A percentile compares a stretch with the other conserved stretches of the same genome.
Conservation (phyloP, 2,797 vertebrate species). For the Trichosurus vulpecula region DNA sequence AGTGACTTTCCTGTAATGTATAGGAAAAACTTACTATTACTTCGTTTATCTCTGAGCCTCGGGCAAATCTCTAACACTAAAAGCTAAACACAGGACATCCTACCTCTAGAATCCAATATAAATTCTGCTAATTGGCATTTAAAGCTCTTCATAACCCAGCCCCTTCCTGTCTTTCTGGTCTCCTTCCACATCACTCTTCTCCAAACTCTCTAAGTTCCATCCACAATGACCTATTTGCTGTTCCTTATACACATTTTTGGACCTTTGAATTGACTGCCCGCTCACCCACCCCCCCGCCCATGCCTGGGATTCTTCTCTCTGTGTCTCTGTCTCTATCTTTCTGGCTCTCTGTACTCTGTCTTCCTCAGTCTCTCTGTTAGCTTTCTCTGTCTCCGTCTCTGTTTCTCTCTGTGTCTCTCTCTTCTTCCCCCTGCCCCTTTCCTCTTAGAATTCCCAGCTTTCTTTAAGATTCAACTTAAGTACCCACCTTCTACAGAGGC, state of each 20-base stretch:
- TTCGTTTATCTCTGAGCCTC: background rate
- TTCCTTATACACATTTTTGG: background rate
- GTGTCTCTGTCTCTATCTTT: background rate
- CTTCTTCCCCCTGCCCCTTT: background rate
- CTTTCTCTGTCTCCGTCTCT: background rate
- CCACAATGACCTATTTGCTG: background rate
- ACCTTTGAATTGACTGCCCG: background rate
- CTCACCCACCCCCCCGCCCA: no score
- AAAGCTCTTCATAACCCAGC: background rate
- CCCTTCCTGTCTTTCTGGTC: background rate
- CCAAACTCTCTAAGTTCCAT: background rate
- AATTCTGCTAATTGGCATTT: background rate
- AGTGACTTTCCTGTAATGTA: background rate
- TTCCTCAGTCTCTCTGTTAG: no score
- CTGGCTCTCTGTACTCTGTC: background rate
- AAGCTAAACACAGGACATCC: background rate
- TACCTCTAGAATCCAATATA: background rate
- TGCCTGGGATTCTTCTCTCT: background rate
- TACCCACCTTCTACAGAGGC: background rate
- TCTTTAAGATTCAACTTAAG: background rate
- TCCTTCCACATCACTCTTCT: background rate
- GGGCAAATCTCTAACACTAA: background rate
- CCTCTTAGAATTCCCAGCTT: background rate
- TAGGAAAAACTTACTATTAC: background rate
- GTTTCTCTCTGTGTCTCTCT: background rate